Percentiles rank a stretch among this genome's conserved stretches.
Evolutionary conservation across 2,797 vertebrate genomes (phyloP).

Genomic region (Remorina albescens): DNA sequence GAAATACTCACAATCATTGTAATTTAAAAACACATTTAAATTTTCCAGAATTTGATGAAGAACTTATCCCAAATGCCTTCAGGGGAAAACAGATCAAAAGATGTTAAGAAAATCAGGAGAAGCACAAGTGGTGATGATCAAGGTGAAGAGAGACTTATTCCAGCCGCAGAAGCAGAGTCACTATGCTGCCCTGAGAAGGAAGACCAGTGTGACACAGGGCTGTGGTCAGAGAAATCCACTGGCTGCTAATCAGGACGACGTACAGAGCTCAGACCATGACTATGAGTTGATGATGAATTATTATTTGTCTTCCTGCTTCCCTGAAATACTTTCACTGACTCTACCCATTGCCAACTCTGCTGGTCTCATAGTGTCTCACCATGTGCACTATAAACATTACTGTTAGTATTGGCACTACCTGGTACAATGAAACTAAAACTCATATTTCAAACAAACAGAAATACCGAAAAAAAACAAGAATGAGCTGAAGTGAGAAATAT

Average conservation of each 20-base stretch:
- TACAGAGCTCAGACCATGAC: not conserved
- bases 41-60: not conserved
- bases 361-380: conserved; percentile 25
- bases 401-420: conserved; percentile 45
- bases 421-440: conserved; percentile 32
- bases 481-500: not conserved
- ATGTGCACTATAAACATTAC: conserved; percentile 52
- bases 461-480: conserved; percentile 18
- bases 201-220: no score
- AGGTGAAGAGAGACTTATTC: not conserved
- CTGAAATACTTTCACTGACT: conserved; percentile 28
- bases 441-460: no score
- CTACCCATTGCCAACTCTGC: conserved; percentile 37
- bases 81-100: conserved; percentile 10
- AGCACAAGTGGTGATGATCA: not conserved
- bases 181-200: conserved; percentile 23
- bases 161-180: conserved; percentile 39
- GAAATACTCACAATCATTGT: no score
- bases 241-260: not conserved
- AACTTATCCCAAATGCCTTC: not conserved
- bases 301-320: conserved; percentile 51
- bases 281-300: not conserved
- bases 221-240: not conserved
- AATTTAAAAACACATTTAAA: conserved; percentile 25
- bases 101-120: conserved; percentile 14